Base-by-base conservation (phyloP, 1,140 invertebrate genomes). In the Tribolium castaneum region DNA sequence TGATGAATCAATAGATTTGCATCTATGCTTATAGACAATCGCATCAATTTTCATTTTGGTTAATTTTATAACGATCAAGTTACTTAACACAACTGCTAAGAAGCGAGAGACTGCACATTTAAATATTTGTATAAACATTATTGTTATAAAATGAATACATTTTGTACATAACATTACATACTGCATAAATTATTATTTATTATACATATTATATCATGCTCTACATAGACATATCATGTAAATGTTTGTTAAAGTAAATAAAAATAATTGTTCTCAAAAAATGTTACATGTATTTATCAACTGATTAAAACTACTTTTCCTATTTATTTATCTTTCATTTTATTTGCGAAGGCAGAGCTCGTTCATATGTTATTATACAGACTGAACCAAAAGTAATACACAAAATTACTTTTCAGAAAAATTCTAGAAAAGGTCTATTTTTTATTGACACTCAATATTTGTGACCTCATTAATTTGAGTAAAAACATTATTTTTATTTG, bases 171-270 rank as follows among this genome's bases (percentile, higher is more conserved):
- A 49, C 13, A 10, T 19, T 73, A 73, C 71, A 30, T 73, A 2
- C 19, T 73, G 52, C 70, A 51, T 50, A 72, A 54, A 72, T 34
- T 70, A 70, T 70, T 50, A 22, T 66, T 66, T 72, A 72, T 52
- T 73, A 73, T 73, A 30, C 49, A 51, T 77, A 79, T 78, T 39
- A 70, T 71, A 70, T 75, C 71, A 73, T 73, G 52, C 59, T 56
- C 73, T 76, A 77, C 76, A 75, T 82, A 81, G 78, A 81, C 80
- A 82, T 82, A 82, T 81, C 78, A 82, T 82, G 81, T 82, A 82
- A 81, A 81, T 82, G 81, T 81, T 82, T 82, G 81, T 82, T 81
- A 81, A 81, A 77, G 77, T 81, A 62, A 80, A 82, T 82, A 82
- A 82, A 82, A 82, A 78, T 82, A 81, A 81, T 81, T 80, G 81